Conservation (phyloP, 2,888 invertebrate species). For the Mimumesa dahlbomi region DNA sequence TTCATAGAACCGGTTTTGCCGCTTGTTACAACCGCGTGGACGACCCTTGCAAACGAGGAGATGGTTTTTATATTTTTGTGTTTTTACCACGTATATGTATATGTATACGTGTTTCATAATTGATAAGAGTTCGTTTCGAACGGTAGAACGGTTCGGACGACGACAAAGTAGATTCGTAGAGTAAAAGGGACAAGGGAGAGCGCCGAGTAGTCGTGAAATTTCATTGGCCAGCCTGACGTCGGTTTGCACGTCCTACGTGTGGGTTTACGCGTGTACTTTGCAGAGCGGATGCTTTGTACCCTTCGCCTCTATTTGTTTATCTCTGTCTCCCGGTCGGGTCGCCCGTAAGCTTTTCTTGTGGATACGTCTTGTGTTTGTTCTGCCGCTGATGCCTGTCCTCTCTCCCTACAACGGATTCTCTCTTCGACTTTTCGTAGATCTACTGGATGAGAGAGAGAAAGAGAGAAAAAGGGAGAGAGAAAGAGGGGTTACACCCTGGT, state of each 20-base stretch:
- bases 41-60: too few relatives aligned
- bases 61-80: too few relatives aligned
- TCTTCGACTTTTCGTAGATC: constrained; percentile 18
- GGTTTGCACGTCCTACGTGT: constrained; percentile 24
- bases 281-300: constrained; percentile 43
- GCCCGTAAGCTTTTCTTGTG: constrained; percentile 50
- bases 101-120: not conserved
- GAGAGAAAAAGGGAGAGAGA: too few relatives aligned
- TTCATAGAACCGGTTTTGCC: too few relatives aligned
- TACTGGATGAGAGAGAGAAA: too few relatives aligned
- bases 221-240: constrained; percentile 37
- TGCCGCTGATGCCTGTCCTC: constrained; percentile 30
- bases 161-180: too few relatives aligned
- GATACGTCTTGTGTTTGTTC: constrained; percentile 53
- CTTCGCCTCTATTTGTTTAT: constrained; percentile 57
- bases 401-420: constrained; percentile 7
- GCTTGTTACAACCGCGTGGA: too few relatives aligned
- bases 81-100: not conserved
- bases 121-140: not conserved
- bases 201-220: constrained; percentile 28
- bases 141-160: too few relatives aligned
- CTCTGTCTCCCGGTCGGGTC: constrained; percentile 34
- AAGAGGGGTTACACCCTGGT: too few relatives aligned
- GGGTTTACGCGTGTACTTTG: constrained; percentile 39
- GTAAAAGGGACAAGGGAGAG: not conserved